These are phyloP conservation scores for Ericerus pela DNA, from an alignment of 1,140 invertebrate genomes.

Conservation along the genomic window DNA sequence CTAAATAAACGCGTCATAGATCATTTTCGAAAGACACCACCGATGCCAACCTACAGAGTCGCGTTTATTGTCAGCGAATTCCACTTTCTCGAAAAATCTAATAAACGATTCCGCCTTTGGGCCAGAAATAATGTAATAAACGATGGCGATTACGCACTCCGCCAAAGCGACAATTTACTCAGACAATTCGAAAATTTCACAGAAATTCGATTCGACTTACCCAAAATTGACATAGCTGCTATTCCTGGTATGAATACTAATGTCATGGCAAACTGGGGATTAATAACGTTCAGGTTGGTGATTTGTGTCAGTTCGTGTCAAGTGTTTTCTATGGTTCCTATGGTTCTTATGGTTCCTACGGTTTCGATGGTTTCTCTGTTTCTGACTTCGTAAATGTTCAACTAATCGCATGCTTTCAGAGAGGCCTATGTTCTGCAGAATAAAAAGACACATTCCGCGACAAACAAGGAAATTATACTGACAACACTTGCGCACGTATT, in stretches of 20 bases:
- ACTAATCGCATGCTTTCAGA: no score
- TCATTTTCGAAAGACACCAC: slow-evolving; percentile 16
- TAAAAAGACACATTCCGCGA: no score
- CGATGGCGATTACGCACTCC: slow-evolving; percentile 27
- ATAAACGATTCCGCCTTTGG: slow-evolving; percentile 45
- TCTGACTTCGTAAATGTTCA: no score
- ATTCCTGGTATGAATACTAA: slow-evolving; percentile 61
- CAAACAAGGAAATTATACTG: no score
- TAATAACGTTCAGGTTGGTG: slow-evolving; percentile 39
- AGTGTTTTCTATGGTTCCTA: no score
- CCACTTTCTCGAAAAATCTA: slow-evolving; percentile 31
- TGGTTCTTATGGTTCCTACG: no score
- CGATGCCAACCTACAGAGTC: slow-evolving; percentile 64
- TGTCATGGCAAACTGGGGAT: slow-evolving; percentile 73
- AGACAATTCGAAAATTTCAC: slow-evolving; percentile 21
- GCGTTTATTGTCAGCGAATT: slow-evolving; percentile 49
- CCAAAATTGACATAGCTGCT: slow-evolving; percentile 45
- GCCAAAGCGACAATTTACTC: slow-evolving; percentile 30
- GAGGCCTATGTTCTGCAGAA: no score
- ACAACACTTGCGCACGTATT: no score
- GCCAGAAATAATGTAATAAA: slow-evolving; percentile 46
- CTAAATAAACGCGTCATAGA: background rate
- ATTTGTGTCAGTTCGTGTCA: background rate
- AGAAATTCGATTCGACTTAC: slow-evolving; percentile 20
- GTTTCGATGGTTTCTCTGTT: no score